Percentiles rank a stretch among this genome's conserved stretches.
Evolutionary conservation across 2,797 vertebrate species (phyloP).

Genomic region (Toxotes lorentzi): DNA sequence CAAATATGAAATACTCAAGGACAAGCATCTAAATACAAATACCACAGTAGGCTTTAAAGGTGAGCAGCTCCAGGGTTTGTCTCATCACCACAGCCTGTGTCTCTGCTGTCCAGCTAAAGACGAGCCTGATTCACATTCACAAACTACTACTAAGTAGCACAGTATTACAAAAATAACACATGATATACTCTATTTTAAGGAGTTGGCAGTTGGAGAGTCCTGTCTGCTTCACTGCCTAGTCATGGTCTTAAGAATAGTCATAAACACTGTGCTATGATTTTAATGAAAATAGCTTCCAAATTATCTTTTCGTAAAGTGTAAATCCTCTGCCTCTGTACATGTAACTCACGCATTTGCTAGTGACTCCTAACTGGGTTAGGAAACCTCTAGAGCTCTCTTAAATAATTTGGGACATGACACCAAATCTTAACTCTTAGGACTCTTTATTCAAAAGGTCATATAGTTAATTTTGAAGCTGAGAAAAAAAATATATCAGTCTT

Average conservation of each 20-base stretch:
- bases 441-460: neutral
- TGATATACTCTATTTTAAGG: neutral
- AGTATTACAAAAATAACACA: neutral
- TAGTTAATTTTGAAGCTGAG: neutral
- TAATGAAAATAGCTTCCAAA: neutral
- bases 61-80: neutral
- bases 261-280: neutral
- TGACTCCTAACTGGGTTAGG: neutral
- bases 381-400: neutral
- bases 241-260: too few relatives aligned
- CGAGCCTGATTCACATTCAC: neutral
- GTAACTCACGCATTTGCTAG: constrained; percentile 1
- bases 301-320: neutral
- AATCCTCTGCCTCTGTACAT: neutral
- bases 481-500: neutral
- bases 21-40: neutral
- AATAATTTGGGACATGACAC: neutral
- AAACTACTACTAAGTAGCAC: neutral
- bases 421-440: neutral
- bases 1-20: neutral
- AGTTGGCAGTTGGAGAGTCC: neutral
- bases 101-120: neutral
- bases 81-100: neutral
- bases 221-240: neutral
- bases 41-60: neutral